phyloP scores from a whole-genome alignment of 2,888 invertebrate genomes.

The Dryomyza anilis region DNA sequence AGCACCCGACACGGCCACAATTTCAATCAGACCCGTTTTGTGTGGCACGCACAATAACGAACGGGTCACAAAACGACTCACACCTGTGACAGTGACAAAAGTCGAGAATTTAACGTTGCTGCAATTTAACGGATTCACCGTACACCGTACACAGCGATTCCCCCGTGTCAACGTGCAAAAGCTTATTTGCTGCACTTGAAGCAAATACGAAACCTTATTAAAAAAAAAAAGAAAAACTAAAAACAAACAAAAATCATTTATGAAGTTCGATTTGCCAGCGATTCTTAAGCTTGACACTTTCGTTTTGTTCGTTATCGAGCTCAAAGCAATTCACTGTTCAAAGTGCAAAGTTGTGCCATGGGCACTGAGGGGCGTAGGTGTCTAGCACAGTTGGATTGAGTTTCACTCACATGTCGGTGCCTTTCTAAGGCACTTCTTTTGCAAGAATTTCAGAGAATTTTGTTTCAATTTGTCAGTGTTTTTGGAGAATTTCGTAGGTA shows the following conservation, averaged over 20 bases:
- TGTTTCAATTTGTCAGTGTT: constrained; percentile 48
- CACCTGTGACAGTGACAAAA: constrained; percentile 11
- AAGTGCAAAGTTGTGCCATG: too few species aligned
- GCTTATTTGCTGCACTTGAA: too few species aligned
- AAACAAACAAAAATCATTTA: too few species aligned
- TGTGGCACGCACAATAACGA: not conserved
- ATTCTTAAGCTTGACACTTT: constrained; percentile 24
- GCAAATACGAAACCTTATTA: too few species aligned
- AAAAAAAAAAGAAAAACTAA: too few species aligned
- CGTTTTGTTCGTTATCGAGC: constrained; percentile 16
- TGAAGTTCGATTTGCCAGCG: constrained; percentile 32
- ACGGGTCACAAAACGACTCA: not conserved
- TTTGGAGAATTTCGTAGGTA: too few species aligned
- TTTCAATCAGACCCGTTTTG: not conserved
- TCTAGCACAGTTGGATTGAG: not conserved
- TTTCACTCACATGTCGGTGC: not conserved
- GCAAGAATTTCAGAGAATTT: constrained; percentile 1
- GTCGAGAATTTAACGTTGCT: too few species aligned
- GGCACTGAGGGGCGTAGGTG: not conserved
- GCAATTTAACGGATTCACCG: not conserved
- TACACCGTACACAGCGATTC: not conserved
- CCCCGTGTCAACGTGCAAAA: not conserved
- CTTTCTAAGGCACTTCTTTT: not conserved
- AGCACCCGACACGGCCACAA: not conserved
- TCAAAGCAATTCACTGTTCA: not conserved